Evolutionary conservation across 2,797 vertebrate species (phyloP).

Genomic region (Notoglanidium macrostoma): DNA sequence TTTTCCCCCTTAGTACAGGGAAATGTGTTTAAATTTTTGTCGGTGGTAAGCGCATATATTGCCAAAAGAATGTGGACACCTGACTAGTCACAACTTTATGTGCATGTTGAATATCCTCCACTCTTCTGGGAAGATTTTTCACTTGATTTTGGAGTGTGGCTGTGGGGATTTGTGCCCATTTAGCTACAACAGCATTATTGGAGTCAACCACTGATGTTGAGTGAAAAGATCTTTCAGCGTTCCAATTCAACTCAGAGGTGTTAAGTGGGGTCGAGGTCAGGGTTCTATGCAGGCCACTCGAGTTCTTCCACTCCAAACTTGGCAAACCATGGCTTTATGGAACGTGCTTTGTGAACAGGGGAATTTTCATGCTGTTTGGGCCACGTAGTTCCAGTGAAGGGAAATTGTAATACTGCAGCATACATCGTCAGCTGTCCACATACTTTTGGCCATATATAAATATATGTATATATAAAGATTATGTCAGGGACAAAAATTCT

Average conservation of each 20-base stretch:
- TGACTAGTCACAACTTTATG: neutral
- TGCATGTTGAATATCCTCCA: neutral
- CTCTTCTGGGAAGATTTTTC: neutral
- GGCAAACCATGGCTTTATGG: neutral
- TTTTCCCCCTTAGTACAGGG: neutral
- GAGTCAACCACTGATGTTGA: neutral
- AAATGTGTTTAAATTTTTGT: neutral
- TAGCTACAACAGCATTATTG: neutral
- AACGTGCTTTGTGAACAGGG: neutral
- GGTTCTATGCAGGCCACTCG: too few species aligned
- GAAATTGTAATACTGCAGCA: neutral
- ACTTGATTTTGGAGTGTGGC: neutral
- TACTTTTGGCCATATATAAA: neutral
- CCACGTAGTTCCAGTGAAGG: neutral
- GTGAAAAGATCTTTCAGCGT: neutral
- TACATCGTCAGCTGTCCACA: neutral
- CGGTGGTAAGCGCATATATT: neutral
- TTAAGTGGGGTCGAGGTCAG: too few species aligned
- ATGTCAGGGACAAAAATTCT: neutral
- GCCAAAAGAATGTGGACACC: neutral
- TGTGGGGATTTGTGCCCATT: neutral
- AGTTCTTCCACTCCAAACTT: too few species aligned
- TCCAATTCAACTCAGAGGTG: neutral
- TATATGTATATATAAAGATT: neutral
- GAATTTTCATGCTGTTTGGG: neutral